Percentiles rank a stretch among this genome's conserved stretches.
Conservation (phyloP, 2,797 vertebrate genomes). For the Rhincodon typus region DNA sequence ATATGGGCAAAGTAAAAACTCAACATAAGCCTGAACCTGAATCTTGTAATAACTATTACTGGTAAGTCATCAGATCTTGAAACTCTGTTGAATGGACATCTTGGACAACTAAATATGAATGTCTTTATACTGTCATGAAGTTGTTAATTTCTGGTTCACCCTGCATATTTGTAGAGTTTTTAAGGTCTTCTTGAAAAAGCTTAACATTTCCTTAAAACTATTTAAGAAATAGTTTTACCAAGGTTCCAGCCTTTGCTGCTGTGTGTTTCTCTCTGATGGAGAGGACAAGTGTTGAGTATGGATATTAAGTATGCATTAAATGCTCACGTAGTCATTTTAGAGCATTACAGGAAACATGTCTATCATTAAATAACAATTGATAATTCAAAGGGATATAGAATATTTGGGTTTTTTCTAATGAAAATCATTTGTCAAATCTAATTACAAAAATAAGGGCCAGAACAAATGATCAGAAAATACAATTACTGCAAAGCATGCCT, state of each 20-base stretch:
- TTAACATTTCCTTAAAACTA: background rate
- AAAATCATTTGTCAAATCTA: conserved; percentile 42
- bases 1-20: background rate
- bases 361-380: conserved; percentile 91
- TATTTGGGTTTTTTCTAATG: conserved; percentile 56
- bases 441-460: background rate
- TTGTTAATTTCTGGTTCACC: background rate
- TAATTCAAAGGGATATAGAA: conserved; percentile 77
- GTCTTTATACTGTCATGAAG: background rate
- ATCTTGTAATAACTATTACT: background rate
- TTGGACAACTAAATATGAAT: background rate
- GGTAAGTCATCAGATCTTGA: background rate
- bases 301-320: background rate
- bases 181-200: background rate
- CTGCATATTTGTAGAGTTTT: background rate
- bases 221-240: background rate
- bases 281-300: background rate
- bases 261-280: background rate
- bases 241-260: background rate
- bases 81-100: background rate
- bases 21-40: background rate
- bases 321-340: background rate
- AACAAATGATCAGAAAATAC: background rate
- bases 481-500: conserved; percentile 40
- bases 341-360: conserved; percentile 37